Evolutionary conservation across 35 echinoderm and acorn worm genomes (phyloP), one percentile per base, ranked within the genome.

Genomic region (Patiria miniata): DNA sequence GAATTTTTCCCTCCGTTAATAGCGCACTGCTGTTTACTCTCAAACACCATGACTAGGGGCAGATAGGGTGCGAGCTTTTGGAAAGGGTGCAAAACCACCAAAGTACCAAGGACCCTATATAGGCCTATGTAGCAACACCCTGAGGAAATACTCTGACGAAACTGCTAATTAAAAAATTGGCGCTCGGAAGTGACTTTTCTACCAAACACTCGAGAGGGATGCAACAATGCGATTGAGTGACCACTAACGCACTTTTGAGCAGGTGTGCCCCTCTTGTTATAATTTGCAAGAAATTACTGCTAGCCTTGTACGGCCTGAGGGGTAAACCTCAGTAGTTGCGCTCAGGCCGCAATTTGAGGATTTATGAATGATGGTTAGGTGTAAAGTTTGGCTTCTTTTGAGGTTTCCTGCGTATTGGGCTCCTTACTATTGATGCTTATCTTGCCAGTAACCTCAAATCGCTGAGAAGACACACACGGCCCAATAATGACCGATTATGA

Each of bases 141-240:
- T 73, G 26, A 23, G 26, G 65, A 26, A 26, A 73, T 1, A 32
- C 26, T 73, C 21, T 1, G 65, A 30, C 65, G 19, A 22, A 73
- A 73, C 26, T 30, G 65, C 65, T 73, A 73, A 73, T 73, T 73
- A 73, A 73, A 47, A 73, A 73, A 60, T 7, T 73, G 3, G 26
- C 23, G 34, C 65, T 73, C 65, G 65, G 65, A 73, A 73, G 34
- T 73, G 65, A 73, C 65, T 73, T 34, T 73, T 36, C 4, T 47
- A 47, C 42, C 42, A 12, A 47, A 12, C 42, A 47, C 42, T 47
- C 12, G 12, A 47, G 42, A 47, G 42, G 42, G 42, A 4, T 47
- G 42, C 42, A n/a, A n/a, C n/a, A n/a, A n/a, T n/a, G n/a, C n/a
- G n/a, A n/a, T n/a, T n/a, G 57, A 60, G 57, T 3, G 57, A 60